phyloP scores from a whole-genome alignment of 2,888 invertebrate genomes.

The Drosophila nr. perissopoda region DNA sequence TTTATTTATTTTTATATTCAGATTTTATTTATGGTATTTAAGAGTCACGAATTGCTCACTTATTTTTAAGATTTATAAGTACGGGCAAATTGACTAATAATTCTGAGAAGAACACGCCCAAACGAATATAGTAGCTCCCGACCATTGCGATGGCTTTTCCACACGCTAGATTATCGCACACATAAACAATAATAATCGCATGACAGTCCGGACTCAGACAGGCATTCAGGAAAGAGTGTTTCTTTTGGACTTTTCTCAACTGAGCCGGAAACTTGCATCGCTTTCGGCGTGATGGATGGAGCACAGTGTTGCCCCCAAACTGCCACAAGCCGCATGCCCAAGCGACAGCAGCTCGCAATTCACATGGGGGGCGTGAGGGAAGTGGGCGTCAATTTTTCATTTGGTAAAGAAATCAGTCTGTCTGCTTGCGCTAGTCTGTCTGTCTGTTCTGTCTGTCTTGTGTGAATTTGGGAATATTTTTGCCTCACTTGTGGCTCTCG shows the following conservation, averaged over 20 bases:
- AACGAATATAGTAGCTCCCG: not conserved
- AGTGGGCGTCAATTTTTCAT: slow-evolving; percentile 66
- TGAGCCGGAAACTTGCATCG: slow-evolving; percentile 52
- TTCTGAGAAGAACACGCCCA: not conserved
- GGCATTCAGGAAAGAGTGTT: slow-evolving; percentile 14
- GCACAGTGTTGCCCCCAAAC: slow-evolving; percentile 8
- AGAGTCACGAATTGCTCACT: not conserved
- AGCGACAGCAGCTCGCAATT: slow-evolving; percentile 3
- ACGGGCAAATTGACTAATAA: not conserved
- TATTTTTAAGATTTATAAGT: not conserved
- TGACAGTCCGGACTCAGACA: slow-evolving; percentile 26
- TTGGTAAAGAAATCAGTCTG: slow-evolving; percentile 37
- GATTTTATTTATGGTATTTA: too few relatives aligned
- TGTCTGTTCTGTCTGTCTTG: slow-evolving; percentile 19
- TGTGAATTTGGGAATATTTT: slow-evolving; percentile 48
- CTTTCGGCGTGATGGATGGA: slow-evolving; percentile 57
- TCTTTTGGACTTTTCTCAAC: slow-evolving; percentile 29
- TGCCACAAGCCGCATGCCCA: slow-evolving; percentile 30
- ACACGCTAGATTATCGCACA: slow-evolving; percentile 61
- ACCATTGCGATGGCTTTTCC: slow-evolving; percentile 20
- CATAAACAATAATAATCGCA: slow-evolving; percentile 73
- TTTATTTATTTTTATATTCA: too few relatives aligned
- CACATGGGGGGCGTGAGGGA: not conserved
- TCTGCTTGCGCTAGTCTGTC: not conserved
- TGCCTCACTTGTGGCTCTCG: slow-evolving; percentile 6